Base-by-base conservation (phyloP, 2,113 vertebrate genomes). In the Perca schrenkii region DNA sequence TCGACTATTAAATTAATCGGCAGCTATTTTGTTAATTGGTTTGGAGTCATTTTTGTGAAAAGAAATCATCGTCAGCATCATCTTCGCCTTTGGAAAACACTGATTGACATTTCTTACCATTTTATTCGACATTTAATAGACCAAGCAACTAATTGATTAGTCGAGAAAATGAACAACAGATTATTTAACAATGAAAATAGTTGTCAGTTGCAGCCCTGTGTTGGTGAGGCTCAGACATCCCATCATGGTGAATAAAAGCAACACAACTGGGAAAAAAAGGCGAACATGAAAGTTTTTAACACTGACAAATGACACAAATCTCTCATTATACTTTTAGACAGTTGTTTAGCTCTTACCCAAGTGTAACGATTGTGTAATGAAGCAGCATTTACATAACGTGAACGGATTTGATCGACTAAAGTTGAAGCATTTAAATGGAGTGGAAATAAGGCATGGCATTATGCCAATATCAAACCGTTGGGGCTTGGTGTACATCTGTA, bases 291-390 rank as follows among this genome's bases (percentile, higher is more conserved):
- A 31, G 74, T 43, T 60, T 47, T 61, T 19, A 60, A 61, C 46
- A 13, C n/a, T 52, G 46, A 46, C 73, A 53, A 31, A 5, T 13
- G 21, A 58, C 61, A 49, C 36, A 36, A 7, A 40, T 80, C 17
- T 67, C 47, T 83, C 68, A 40, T 80, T 43, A 67, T 28, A 61
- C 49, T 50, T 77, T 65, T 14, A 65, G 56, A 65, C 14, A 52
- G 46, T 54, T 80, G 69, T 54, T 80, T 52, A 47, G 66, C 80
- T 67, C 36, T 56, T 22, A 53, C 16, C 47, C 58, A 50, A 8
- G 74, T 81, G 73, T 64, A 80, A 76, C 25, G 28, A 40, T 8
- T 52, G 15, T 73, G 22, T 86, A 80, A 79, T 79, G 43, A 84
- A 36, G 47, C 68, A 67, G 14, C 19, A 58, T 87, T 88, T 75